Evolutionary conservation across 2,888 invertebrate species (phyloP), one percentile per base, ranked within the genome.

Genomic region (Leptopilina myrica): DNA sequence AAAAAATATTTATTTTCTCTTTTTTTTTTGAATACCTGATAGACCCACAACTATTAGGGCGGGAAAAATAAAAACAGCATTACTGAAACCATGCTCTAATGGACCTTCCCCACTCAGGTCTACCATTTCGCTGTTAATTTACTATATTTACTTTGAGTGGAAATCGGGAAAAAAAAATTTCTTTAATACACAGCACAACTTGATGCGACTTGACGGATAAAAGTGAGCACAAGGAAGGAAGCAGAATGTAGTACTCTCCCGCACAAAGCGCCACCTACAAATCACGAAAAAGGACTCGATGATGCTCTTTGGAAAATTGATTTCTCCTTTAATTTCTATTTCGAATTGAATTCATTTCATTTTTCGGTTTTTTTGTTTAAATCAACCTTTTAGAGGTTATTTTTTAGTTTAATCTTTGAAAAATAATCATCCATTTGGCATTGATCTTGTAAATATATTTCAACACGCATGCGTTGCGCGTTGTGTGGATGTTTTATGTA

Each of bases 21-120:
- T 9, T 49, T 5, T 46, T 6, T 9, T 46, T 46, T 46, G 9
- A 49, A 49, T 92, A 97, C 97, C 95, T 92, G 96, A 94, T 89
- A 98, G 93, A 85, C 95, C 94, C 85, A 96, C 92, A 86, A 97
- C 95, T 85, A 97, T 94, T 85, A 97, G 94, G 76, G 96, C 97
- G 85, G 98, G 97, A 87, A 97, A 90, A 86, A 97, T 95, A 92
- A 98, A 97, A 85, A 97, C 96, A 65, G 95, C 93, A 92, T 98
- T 97, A 83, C 97, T 96, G 92, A 98, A 97, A 85, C 96, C 96
- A 92, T 97, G 96, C 91, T 97, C 96, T 88, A 96, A 94, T 0
- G 96, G 96, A 8, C 96, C 96, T 86, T 96, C 95, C 33, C 96
- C 96, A 82, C 96, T 95, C 88, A 97, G 93, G 92, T 97, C 97